Evolutionary conservation across 2,113 vertebrate species (phyloP), one percentile per base, ranked within the genome.

Genomic region (Thinocorus orbignyianus): DNA sequence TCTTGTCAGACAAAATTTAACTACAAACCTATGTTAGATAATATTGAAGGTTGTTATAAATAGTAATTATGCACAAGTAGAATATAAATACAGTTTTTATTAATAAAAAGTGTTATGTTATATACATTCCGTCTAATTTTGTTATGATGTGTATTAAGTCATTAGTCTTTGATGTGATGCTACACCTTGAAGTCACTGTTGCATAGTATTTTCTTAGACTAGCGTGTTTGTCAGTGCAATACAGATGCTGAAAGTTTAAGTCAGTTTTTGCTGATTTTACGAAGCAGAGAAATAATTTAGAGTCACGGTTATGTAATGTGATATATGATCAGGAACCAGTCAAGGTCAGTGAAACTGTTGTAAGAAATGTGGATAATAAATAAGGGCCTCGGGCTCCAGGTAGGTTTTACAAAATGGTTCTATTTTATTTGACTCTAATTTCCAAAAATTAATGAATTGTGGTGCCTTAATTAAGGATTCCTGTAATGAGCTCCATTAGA

Each of bases 271-370:
- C 73, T 96, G 88, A 48, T 92, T 94, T 96, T 86, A 85, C 22
- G 46, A 69, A 58, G 51, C 51, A 39, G 64, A 88, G 71, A 74
- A 93, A 86, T 93, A 95, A 94, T 86, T 96, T 82, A 60, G 82
- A 94, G 89, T 95, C 91, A 93, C 7, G 13, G 83, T 96, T 97
- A 92, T 87, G 73, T 97, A 96, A 97, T 88, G 52, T 78, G 92
- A 82, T 95, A 70, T 37, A 65, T 57, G 60, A 88, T 93, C 64
- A 74, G 80, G 88, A 92, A 57, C 52, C 60, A 89, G 80, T 92
- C 95, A 96, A 95, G 95, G 95, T 96, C 95, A 95, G 3, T 68
- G 85, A 73, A 86, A 65, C 30, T 17, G 0, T 54, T 94, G 9
- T 86, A 81, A 86, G 95, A 64, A 61, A 31, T 74, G 39, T 81